These are phyloP conservation scores for Papilio xuthus DNA, from an alignment of 1,140 invertebrate genomes.

Conservation along the genomic window DNA sequence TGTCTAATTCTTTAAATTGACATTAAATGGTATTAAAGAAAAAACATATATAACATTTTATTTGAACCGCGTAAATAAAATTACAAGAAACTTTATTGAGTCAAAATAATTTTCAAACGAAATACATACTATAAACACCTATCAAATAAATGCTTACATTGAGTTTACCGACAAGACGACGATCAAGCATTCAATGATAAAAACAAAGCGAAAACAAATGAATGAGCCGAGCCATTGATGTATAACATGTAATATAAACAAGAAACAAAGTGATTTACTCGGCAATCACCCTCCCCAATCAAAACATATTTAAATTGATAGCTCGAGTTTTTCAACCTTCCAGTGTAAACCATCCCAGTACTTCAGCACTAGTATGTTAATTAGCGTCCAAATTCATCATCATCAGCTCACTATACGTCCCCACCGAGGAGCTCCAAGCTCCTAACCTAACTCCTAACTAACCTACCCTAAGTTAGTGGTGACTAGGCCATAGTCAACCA, in stretches of 20 bases:
- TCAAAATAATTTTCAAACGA: not conserved
- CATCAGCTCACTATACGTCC: no score
- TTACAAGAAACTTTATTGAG: not conserved
- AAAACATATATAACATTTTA: not conserved
- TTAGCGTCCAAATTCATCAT: not conserved
- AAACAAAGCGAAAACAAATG: not conserved
- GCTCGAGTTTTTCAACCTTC: not conserved
- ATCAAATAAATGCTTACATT: not conserved
- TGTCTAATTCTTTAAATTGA: not conserved
- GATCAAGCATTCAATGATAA: not conserved
- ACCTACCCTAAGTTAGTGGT: no score
- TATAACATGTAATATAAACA: not conserved
- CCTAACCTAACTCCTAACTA: no score
- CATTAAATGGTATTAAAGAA: not conserved
- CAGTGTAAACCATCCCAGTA: not conserved
- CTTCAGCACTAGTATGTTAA: not conserved
- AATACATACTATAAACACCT: not conserved
- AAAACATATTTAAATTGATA: not conserved
- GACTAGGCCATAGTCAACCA: no score
- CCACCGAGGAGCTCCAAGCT: no score
- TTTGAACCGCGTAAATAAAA: not conserved
- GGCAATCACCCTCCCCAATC: not conserved
- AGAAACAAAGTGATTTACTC: not conserved
- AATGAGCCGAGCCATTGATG: not conserved
- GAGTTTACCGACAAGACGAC: not conserved